A percentile compares a stretch with the other conserved stretches of the same genome.
These are phyloP conservation scores for Lasioglossum vierecki DNA, from an alignment of 2,888 invertebrate genomes.

Conservation along the genomic window DNA sequence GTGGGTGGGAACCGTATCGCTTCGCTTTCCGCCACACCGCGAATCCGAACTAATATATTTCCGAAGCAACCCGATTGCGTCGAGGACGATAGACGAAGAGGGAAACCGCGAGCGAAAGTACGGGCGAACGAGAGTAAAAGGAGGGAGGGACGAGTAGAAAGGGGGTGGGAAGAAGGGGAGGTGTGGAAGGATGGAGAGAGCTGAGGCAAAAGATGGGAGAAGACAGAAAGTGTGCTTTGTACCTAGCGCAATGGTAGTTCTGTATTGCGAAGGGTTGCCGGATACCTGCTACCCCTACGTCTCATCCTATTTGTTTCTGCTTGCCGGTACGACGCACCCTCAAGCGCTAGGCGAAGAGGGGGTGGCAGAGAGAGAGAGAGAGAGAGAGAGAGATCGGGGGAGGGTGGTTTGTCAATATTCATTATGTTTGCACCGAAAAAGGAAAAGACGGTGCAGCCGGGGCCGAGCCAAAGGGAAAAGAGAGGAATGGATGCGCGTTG, in stretches of 20 bases:
- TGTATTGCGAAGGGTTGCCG: constrained; percentile 69
- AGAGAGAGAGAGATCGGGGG: constrained; percentile 4
- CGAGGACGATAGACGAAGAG: constrained; percentile 59
- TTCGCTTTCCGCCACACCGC: constrained; percentile 73
- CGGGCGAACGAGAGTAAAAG: constrained; percentile 28
- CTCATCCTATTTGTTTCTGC: constrained; percentile 77
- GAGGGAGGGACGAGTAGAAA: neutral
- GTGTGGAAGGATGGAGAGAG: constrained; percentile 15
- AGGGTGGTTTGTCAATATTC: constrained; percentile 76
- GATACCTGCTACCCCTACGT: constrained; percentile 67
- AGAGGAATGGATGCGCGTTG: constrained; percentile 42
- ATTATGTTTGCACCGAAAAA: constrained; percentile 72
- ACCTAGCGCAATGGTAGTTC: constrained; percentile 69
- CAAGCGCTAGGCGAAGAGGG: constrained; percentile 50
- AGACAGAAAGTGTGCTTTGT: constrained; percentile 70
- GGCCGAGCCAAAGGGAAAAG: constrained; percentile 11
- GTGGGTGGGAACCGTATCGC: constrained; percentile 65
- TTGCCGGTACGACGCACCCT: constrained; percentile 70
- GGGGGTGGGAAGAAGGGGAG: neutral
- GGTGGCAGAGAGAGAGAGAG: neutral
- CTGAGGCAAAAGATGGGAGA: constrained; percentile 42
- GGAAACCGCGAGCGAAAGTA: constrained; percentile 24
- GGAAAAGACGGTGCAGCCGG: constrained; percentile 34
- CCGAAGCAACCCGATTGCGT: constrained; percentile 75
- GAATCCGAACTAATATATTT: constrained; percentile 79